phyloP scores from a whole-genome alignment of 2,797 vertebrate species.

The Emydoidea blandingii region DNA sequence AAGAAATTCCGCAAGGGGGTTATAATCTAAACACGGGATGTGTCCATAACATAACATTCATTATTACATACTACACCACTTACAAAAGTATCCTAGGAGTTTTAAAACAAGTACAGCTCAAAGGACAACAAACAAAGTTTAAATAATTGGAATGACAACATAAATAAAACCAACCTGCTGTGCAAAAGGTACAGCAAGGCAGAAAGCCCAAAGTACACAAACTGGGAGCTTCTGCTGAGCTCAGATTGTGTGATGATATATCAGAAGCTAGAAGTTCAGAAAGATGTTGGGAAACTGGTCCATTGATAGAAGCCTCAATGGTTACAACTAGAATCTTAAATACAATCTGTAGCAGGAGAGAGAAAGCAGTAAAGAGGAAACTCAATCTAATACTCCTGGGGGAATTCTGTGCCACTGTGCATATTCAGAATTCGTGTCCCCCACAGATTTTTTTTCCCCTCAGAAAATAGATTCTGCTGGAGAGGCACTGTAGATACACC shows the following conservation, averaged over 20 bases:
- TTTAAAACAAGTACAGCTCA: background rate
- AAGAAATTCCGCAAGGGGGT: background rate
- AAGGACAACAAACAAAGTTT: background rate
- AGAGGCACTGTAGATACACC: background rate
- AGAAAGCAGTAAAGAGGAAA: background rate
- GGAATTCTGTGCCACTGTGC: background rate
- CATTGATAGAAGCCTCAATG: background rate
- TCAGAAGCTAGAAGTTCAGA: background rate
- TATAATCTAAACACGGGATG: background rate
- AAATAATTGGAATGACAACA: background rate
- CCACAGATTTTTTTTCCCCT: background rate
- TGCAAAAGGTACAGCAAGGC: background rate
- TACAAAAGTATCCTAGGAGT: background rate
- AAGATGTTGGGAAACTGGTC: background rate
- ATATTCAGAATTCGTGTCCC: background rate
- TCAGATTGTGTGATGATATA: no score
- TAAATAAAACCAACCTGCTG: no score
- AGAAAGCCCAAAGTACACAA: background rate
- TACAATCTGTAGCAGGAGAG: background rate
- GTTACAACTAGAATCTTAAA: accelerated
- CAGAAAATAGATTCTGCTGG: background rate
- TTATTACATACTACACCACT: background rate
- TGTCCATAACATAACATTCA: background rate
- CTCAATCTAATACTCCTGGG: background rate
- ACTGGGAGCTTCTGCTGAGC: background rate